Percentiles rank a stretch among this genome's conserved stretches.
Conservation (phyloP, 2,888 invertebrate genomes). For the Cheilosia grossa region DNA sequence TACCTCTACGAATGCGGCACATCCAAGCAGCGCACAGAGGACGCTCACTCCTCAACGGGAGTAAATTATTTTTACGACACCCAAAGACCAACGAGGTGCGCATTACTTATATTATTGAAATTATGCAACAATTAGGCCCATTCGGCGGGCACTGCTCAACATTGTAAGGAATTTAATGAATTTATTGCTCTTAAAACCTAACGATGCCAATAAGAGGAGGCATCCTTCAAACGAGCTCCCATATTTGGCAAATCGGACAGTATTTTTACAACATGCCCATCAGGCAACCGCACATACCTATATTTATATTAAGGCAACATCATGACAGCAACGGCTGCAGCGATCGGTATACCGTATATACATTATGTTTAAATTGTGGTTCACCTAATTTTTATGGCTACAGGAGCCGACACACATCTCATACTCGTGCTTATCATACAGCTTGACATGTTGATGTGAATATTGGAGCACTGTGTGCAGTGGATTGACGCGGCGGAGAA, state of each 20-base stretch:
- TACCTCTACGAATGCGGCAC: conserved; percentile 32
- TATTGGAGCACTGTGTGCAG: conserved; percentile 10
- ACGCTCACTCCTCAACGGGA: conserved; percentile 15
- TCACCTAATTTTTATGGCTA: conserved; percentile 67
- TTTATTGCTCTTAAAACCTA: conserved; percentile 70
- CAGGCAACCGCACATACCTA: conserved; percentile 2
- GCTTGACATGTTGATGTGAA: conserved; percentile 61
- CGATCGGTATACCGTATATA: conserved; percentile 5
- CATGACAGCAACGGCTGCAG: conserved; percentile 19
- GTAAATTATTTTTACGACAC: conserved; percentile 69
- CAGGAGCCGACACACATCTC: conserved; percentile 28
- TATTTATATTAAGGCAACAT: conserved; percentile 1
- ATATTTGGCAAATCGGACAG: conserved; percentile 61
- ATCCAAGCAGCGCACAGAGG: background rate
- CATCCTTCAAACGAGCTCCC: conserved; percentile 60
- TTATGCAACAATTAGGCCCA: conserved; percentile 58
- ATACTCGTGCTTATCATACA: conserved; percentile 55
- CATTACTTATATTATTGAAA: conserved; percentile 59
- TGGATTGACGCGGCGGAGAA: conserved; percentile 26
- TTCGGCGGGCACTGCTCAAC: conserved; percentile 44
- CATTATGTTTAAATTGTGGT: conserved; percentile 64
- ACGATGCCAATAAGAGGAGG: conserved; percentile 65
- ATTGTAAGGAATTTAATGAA: conserved; percentile 75
- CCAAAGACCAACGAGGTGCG: conserved; percentile 39
- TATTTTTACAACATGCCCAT: conserved; percentile 44